Conservation (phyloP, 2,888 invertebrate species). For the Platerodrilus igneus region DNA sequence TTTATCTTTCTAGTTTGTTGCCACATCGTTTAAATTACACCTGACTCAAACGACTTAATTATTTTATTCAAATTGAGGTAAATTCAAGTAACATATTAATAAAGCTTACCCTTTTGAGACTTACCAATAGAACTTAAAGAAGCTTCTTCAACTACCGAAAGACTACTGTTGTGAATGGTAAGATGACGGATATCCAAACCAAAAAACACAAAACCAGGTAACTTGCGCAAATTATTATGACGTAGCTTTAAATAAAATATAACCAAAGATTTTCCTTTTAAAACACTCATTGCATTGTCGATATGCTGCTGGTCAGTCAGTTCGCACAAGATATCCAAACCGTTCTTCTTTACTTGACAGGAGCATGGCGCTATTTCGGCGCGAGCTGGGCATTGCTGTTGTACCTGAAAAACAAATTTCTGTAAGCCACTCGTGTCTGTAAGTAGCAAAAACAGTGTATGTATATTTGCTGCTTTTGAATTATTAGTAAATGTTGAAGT, state of each 20-base stretch:
- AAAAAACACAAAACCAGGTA: constrained; percentile 81
- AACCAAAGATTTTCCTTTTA: constrained; percentile 74
- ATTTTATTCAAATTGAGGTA: too few relatives aligned
- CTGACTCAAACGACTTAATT: too few relatives aligned
- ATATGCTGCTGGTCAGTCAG: constrained; percentile 77
- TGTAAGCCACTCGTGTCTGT: too few relatives aligned
- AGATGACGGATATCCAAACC: constrained; percentile 84
- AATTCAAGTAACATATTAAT: too few relatives aligned
- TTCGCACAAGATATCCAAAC: constrained; percentile 84
- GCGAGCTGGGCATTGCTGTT: constrained; percentile 71
- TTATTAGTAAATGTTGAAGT: too few relatives aligned
- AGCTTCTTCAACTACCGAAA: constrained; percentile 81
- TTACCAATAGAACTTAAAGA: constrained; percentile 83
- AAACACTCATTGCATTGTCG: constrained; percentile 71
- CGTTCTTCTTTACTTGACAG: constrained; percentile 83
- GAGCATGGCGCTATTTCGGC: constrained; percentile 74
- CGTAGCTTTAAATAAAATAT: constrained; percentile 85
- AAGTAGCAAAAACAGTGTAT: too few relatives aligned
- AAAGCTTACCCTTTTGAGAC: too few relatives aligned
- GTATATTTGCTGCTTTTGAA: too few relatives aligned
- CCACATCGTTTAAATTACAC: too few relatives aligned
- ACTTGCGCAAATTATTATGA: constrained; percentile 78
- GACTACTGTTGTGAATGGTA: constrained; percentile 82
- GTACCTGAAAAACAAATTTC: constrained; percentile 44
- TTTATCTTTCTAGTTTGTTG: too few relatives aligned